phyloP scores from a whole-genome alignment of 2,888 invertebrate genomes.

The Dryomyza anilis region DNA sequence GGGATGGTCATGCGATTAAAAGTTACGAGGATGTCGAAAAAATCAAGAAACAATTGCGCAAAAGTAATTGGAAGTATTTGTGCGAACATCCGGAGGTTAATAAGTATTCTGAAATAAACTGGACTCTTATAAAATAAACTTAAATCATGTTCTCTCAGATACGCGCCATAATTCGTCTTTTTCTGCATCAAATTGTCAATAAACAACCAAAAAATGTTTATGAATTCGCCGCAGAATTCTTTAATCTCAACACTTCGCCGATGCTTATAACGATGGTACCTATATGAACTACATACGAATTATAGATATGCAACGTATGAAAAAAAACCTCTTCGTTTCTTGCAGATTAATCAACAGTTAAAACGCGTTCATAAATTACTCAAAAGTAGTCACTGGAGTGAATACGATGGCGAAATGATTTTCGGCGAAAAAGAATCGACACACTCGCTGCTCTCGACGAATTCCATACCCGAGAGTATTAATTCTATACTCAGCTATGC shows the following conservation, averaged over 20 bases:
- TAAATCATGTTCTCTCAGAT: slow-evolving; percentile 36
- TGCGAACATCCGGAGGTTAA: slow-evolving; percentile 24
- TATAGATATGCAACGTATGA: background rate
- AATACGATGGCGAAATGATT: slow-evolving; percentile 44
- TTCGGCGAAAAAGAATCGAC: slow-evolving; percentile 42
- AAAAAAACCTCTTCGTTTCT: background rate
- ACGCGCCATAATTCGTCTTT: slow-evolving; percentile 49
- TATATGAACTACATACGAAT: background rate
- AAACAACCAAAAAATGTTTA: slow-evolving; percentile 40
- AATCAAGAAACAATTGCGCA: slow-evolving; percentile 20
- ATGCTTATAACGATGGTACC: slow-evolving; percentile 40
- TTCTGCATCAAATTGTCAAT: slow-evolving; percentile 44
- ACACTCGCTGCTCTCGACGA: slow-evolving; percentile 43
- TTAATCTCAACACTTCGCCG: slow-evolving; percentile 40
- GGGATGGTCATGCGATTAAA: slow-evolving; percentile 11
- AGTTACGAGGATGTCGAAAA: slow-evolving; percentile 3
- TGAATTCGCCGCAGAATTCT: slow-evolving; percentile 43
- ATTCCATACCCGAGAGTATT: slow-evolving; percentile 37
- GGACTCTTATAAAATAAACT: background rate
- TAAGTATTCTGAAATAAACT: background rate
- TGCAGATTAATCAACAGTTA: slow-evolving; percentile 43
- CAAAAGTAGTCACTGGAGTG: slow-evolving; percentile 42
- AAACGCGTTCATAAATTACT: slow-evolving; percentile 44
- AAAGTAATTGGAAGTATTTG: slow-evolving; percentile 25
- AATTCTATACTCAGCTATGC: slow-evolving; percentile 45